Percentiles rank a stretch among this genome's conserved stretches.
Evolutionary conservation across 2,797 vertebrate species (phyloP).

Genomic region (Acanthis flammea): DNA sequence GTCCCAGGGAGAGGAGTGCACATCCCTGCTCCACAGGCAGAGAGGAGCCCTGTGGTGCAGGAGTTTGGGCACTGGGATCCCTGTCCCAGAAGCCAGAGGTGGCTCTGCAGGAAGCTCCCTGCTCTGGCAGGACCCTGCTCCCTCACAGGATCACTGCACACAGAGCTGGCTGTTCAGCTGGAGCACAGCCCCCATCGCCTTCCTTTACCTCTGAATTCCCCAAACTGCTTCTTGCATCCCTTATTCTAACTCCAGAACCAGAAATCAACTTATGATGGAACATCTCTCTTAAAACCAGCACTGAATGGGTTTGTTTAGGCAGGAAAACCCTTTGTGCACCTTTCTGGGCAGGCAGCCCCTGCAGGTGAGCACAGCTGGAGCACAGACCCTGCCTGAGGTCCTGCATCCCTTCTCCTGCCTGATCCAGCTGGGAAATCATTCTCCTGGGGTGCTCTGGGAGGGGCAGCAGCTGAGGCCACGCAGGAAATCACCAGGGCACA

Average conservation of each 20-base stretch:
- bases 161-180: background rate
- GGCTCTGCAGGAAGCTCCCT: background rate
- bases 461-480: background rate
- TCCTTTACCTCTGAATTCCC: background rate
- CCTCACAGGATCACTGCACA: background rate
- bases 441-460: background rate
- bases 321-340: background rate
- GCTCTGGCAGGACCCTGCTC: background rate
- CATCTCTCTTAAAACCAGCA: background rate
- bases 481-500: background rate
- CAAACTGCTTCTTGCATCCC: background rate
- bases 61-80: background rate
- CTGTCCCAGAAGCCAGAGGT: background rate
- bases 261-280: background rate
- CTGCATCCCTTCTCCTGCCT: background rate
- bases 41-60: background rate
- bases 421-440: background rate
- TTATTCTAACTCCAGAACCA: background rate
- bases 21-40: background rate
- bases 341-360: background rate
- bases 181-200: background rate
- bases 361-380: background rate
- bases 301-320: background rate
- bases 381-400: background rate
- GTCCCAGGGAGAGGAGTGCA: background rate